Evolutionary conservation across 2,113 vertebrate species (phyloP).

Genomic region (Alosa alosa): DNA sequence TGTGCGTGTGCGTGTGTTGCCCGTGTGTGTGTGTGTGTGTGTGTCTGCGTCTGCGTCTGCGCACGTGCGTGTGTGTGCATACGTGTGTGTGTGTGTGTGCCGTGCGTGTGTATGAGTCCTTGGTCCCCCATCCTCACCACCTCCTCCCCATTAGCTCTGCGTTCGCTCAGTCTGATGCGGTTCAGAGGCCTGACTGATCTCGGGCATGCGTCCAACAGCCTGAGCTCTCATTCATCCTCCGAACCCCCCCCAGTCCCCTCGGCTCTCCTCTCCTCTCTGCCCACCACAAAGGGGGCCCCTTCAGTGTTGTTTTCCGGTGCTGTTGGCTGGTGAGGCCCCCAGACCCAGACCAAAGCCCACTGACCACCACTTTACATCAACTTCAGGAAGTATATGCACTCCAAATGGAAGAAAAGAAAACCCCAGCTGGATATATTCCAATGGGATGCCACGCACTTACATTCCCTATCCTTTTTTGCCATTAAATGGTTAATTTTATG

Average conservation of each 20-base stretch:
- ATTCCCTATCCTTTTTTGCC: background rate
- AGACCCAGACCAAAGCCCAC: constrained; percentile 8
- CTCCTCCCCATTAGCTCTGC: constrained; percentile 30
- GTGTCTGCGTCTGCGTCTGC: background rate
- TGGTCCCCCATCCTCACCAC: constrained; percentile 15
- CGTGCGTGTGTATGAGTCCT: background rate
- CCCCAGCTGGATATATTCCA: background rate
- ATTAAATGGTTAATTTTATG: background rate
- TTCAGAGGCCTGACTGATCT: constrained; percentile 56
- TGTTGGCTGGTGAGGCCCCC: background rate
- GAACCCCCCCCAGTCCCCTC: constrained; percentile 52
- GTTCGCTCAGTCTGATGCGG: constrained; percentile 35
- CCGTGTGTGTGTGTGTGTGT: background rate
- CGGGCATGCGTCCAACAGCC: constrained; percentile 66
- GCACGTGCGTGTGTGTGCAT: background rate
- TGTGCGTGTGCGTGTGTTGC: background rate
- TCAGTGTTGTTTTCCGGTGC: constrained; percentile 1
- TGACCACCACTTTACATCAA: constrained; percentile 15
- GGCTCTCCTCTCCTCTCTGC: background rate
- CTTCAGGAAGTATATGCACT: background rate
- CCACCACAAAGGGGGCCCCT: background rate
- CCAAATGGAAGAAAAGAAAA: background rate
- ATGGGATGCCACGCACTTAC: background rate
- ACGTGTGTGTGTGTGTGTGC: constrained; percentile 10
- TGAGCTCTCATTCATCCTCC: constrained; percentile 60